Percentiles rank a stretch among this genome's conserved stretches.
Evolutionary conservation across 1,140 invertebrate genomes (phyloP).

Genomic region (Globodera rostochiensis): DNA sequence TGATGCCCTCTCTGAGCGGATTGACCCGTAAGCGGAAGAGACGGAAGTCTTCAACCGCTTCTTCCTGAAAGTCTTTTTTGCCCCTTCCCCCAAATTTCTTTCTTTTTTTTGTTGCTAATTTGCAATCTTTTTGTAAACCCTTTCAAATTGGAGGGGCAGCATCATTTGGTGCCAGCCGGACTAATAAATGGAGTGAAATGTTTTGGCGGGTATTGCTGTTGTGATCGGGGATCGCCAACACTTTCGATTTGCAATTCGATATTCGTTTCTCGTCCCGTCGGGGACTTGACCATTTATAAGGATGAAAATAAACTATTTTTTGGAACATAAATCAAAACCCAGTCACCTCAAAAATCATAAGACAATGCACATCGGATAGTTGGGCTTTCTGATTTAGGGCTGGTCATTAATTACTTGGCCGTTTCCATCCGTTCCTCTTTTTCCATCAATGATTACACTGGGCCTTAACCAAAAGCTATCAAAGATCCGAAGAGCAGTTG

Average conservation of each 20-base stretch:
- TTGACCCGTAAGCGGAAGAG: slow-evolving; percentile 32
- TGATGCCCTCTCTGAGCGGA: slow-evolving; percentile 48
- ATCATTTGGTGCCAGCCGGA: neutral
- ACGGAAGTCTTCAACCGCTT: neutral
- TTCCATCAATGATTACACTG: neutral
- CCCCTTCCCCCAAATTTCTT: neutral
- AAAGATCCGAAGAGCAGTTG: neutral
- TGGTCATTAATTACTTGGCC: neutral
- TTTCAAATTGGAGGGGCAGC: neutral
- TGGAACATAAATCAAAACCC: neutral
- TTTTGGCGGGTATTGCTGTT: neutral
- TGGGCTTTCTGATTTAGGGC: too few species aligned
- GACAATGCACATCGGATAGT: too few species aligned
- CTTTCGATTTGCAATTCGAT: slow-evolving; percentile 1
- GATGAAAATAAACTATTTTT: neutral
- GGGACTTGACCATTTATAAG: too few species aligned
- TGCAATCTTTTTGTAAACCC: neutral
- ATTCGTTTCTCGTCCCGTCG: neutral
- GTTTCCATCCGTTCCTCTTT: neutral
- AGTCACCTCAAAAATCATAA: neutral
- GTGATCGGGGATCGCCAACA: neutral
- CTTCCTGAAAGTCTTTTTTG: neutral
- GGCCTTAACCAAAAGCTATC: neutral
- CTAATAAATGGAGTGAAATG: neutral
- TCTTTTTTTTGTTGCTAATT: neutral